Conservation (phyloP, 2,888 invertebrate species). For the Drosophila fulvimacula region DNA sequence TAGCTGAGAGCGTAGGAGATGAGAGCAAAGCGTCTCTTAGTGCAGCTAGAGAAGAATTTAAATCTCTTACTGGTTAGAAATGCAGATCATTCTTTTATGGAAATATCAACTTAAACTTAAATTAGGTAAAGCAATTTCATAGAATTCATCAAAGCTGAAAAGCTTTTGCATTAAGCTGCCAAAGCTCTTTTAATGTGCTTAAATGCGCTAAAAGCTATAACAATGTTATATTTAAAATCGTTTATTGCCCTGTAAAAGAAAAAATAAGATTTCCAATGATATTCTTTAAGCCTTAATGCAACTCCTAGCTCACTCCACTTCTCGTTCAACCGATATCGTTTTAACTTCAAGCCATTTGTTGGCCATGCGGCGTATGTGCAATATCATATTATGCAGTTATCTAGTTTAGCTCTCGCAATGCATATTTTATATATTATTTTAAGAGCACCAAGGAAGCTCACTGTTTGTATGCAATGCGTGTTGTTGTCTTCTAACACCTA, state of each 20-base stretch:
- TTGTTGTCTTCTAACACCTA: slow-evolving; percentile 14
- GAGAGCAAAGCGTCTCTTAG: accelerated
- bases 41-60: too few species aligned
- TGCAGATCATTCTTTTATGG: neutral
- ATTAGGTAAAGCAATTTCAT: too few species aligned
- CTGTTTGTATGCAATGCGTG: slow-evolving; percentile 47
- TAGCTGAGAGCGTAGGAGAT: neutral
- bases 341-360: slow-evolving; percentile 12
- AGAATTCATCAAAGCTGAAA: too few species aligned
- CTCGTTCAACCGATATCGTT: neutral
- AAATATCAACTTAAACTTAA: too few species aligned
- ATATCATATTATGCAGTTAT: slow-evolving; percentile 56
- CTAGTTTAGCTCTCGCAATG: slow-evolving; percentile 59
- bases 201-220: too few species aligned
- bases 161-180: too few species aligned
- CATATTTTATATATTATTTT: slow-evolving; percentile 63
- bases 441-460: slow-evolving; percentile 30
- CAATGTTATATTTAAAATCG: too few species aligned
- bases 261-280: too few species aligned
- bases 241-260: too few species aligned
- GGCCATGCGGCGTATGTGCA: slow-evolving; percentile 46
- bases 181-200: too few species aligned
- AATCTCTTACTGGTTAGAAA: too few species aligned
- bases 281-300: too few species aligned
- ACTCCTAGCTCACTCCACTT: neutral